Base-by-base conservation (phyloP, 2,888 invertebrate species). In the Cataglyphis rosenhaueri region DNA sequence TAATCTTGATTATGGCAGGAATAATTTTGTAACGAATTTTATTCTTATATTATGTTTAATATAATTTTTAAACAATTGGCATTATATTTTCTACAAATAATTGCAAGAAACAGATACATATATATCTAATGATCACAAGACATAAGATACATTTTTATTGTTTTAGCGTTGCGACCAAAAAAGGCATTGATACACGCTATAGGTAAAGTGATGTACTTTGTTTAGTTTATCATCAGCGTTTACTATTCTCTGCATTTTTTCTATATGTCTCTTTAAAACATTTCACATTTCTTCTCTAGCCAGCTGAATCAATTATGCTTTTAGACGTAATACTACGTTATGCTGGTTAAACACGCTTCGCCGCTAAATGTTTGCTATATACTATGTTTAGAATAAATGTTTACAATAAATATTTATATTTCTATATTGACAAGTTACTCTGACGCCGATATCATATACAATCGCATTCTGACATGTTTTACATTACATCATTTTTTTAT, bases 101-200 rank as follows among this genome's bases (percentile, higher is more conserved):
- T 55, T 12, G 12, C 15, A 38, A 66, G 18, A 25, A 70, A 41
- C 32, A 18, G 35, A 64, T 57, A 78, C 38, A 59, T 15, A 9
- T 59, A 78, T 41, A 48, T 57, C 25, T 18, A 0, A 59, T 44
- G 52, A 66, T 32, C 62, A 79, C 84, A 65, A 84, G 74, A 86
- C 84, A 87, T 91, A 87, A 91, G 90, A 90, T 86, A 82, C 85
- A 87, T 92, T 94, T 94, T 94, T 93, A 93, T 88, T 94, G 94
- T 94, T 94, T 91, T 94, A 94, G 94, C 93, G 90, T 92, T 89
- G 89, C 93, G 90, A 92, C 92, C 91, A 91, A 94, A 93, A 93
- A 93, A 94, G 94, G 93, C 93, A 92, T 91, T 94, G 92, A 94
- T 94, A 92, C 94, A 94, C 91, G 93, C 93, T 87, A 94, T 94